Evolutionary conservation across 2,888 invertebrate genomes (phyloP).

Genomic region (Hirtodrosophila alboralis): DNA sequence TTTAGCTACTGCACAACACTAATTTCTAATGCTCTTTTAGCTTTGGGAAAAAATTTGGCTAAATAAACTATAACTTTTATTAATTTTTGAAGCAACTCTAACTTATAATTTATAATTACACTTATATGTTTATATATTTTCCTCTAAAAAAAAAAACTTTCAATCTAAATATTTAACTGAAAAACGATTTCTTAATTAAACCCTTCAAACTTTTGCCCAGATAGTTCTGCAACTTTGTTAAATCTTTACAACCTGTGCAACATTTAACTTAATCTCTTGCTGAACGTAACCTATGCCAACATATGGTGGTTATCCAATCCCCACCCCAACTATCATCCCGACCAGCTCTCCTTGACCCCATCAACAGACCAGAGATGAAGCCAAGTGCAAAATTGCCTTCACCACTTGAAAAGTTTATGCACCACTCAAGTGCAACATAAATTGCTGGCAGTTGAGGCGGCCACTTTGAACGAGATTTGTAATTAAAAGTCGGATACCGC

Average conservation of each 20-base stretch:
- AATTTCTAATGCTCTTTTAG: no score
- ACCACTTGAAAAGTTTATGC: slow-evolving; percentile 69
- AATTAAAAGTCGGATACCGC: slow-evolving; percentile 60
- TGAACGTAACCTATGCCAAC: slow-evolving; percentile 37
- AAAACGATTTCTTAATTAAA: slow-evolving; percentile 36
- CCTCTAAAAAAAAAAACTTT: not conserved
- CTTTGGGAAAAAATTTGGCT: no score
- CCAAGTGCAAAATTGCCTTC: slow-evolving; percentile 76
- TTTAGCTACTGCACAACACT: no score
- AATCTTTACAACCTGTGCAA: slow-evolving; percentile 28
- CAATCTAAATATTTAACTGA: slow-evolving; percentile 18
- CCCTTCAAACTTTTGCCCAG: slow-evolving; percentile 24
- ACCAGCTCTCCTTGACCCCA: no score
- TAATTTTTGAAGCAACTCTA: no score
- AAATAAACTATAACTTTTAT: no score
- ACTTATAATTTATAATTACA: no score
- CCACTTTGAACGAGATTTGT: slow-evolving; percentile 45
- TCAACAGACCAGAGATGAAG: slow-evolving; percentile 54
- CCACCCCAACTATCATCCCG: no score
- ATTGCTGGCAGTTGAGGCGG: slow-evolving; percentile 63
- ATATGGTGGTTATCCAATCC: slow-evolving; percentile 9
- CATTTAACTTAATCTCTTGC: slow-evolving; percentile 30
- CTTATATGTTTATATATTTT: no score
- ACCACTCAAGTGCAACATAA: slow-evolving; percentile 70
- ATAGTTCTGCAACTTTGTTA: slow-evolving; percentile 35